phyloP scores from a whole-genome alignment of 92 coral and sea anemone genomes.

The Phenganax stokvisi region DNA sequence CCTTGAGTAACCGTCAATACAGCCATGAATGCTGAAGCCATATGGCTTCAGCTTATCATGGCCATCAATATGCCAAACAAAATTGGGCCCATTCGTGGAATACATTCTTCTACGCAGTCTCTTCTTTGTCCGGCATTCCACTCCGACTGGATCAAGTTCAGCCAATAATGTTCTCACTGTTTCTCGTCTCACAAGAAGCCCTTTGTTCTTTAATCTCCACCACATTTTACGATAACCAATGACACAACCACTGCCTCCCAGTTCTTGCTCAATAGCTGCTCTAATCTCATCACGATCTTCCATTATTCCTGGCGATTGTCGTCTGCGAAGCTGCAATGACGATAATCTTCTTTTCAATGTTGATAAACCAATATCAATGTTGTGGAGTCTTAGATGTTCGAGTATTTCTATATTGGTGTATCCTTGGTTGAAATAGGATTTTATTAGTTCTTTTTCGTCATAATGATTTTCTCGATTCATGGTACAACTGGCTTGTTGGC shows the following conservation, averaged over 20 bases:
- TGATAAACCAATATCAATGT: background rate
- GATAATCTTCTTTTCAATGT: conserved; percentile 6
- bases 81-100: background rate
- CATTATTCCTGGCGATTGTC: background rate
- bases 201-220: background rate
- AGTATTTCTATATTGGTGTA: conserved; percentile 6
- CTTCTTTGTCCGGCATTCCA: background rate
- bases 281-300: background rate
- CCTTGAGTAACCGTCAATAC: conserved; percentile 10
- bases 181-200: background rate
- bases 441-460: conserved; percentile 15
- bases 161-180: background rate
- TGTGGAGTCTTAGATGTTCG: conserved; percentile 3
- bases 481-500: no score
- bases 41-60: conserved; percentile 11
- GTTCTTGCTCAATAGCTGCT: conserved; percentile 29
- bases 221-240: conserved; percentile 41
- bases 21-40: conserved; percentile 13
- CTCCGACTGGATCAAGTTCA: conserved; percentile 7
- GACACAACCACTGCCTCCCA: conserved; percentile 47
- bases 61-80: conserved; percentile 3
- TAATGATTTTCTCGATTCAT: background rate
- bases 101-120: background rate
- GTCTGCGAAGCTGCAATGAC: background rate
- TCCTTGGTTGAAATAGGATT: conserved; percentile 2